Conservation (phyloP, 2,113 vertebrate genomes). For the Chunga burmeisteri region DNA sequence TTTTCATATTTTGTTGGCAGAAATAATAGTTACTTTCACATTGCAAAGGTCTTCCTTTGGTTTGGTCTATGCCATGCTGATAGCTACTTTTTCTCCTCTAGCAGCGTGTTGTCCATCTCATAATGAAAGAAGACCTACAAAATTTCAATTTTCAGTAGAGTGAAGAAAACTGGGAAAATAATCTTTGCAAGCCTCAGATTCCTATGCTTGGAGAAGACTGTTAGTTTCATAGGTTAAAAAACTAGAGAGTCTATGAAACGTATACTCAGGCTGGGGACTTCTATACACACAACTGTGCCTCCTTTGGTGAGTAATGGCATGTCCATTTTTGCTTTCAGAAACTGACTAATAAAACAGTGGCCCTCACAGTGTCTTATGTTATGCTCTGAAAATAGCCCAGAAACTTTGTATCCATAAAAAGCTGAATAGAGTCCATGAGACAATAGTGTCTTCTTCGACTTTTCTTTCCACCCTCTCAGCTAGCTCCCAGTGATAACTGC, state of each 20-base stretch:
- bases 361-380: background rate
- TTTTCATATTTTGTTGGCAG: background rate
- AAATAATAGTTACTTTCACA: background rate
- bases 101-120: background rate
- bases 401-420: background rate
- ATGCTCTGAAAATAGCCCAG: background rate
- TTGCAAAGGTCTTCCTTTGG: background rate
- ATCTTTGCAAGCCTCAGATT: background rate
- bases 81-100: background rate
- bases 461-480: background rate
- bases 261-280: background rate
- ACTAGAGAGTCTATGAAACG: background rate
- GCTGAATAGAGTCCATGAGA: background rate
- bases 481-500: background rate
- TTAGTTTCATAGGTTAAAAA: background rate
- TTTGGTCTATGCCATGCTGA: background rate
- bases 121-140: background rate
- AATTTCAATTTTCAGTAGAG: background rate
- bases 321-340: background rate
- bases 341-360: background rate
- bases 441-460: background rate
- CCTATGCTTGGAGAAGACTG: background rate
- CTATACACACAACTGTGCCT: background rate
- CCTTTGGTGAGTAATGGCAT: background rate
- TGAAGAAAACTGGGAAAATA: background rate